Percentiles rank a stretch among this genome's conserved stretches.
These are phyloP conservation scores for human DNA, from an alignment of 2,113 vertebrate genomes.

Conservation along the genomic window DNA sequence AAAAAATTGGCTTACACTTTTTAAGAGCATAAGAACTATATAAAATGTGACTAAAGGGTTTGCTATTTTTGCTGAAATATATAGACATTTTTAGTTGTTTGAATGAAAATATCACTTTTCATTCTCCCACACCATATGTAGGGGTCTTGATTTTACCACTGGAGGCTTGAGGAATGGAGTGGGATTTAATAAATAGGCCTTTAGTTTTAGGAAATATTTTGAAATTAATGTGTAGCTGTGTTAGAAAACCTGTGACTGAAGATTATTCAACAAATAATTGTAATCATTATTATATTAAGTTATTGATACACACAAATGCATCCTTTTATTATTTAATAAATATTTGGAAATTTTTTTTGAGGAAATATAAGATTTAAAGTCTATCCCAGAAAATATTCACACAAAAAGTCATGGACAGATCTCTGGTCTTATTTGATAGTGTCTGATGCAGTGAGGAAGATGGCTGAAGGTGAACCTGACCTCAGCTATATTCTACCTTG, in stretches of 20 bases:
- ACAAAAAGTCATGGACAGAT: neutral
- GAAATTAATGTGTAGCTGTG: neutral
- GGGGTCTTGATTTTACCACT: neutral
- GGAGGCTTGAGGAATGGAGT: neutral
- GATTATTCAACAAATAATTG: neutral
- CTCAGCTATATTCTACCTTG: conserved; percentile 4
- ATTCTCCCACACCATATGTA: neutral
- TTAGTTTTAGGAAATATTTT: neutral
- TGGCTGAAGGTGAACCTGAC: neutral
- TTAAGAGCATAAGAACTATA: neutral
- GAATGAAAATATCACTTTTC: neutral
- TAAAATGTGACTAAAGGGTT: neutral
- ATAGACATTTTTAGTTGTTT: neutral
- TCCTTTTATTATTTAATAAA: neutral
- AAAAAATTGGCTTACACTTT: neutral
- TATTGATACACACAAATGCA: neutral
- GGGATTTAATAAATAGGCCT: neutral
- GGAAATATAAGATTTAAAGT: conserved; percentile 25
- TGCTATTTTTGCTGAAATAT: neutral
- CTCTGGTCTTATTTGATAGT: neutral
- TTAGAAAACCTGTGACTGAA: neutral
- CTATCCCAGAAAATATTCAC: neutral
- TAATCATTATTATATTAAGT: neutral
- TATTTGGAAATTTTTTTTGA: neutral
- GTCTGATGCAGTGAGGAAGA: neutral